Evolutionary conservation across 2,797 vertebrate genomes (phyloP).

Genomic region (Sebastes iracundus): DNA sequence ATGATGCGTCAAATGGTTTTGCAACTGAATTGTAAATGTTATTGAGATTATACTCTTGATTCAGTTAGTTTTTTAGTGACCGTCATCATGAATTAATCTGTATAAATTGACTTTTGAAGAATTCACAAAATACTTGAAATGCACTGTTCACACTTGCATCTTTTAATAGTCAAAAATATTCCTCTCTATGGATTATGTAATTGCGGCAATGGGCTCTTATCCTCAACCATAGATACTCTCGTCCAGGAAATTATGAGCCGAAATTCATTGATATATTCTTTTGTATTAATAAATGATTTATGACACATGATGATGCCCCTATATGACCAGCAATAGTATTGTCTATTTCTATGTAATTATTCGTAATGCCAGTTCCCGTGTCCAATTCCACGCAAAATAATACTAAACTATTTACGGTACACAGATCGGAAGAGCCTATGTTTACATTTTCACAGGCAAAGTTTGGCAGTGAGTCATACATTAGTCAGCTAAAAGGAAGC

Average conservation of each 20-base stretch:
- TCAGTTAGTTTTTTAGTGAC: background rate
- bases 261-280: background rate
- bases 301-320: too few relatives aligned
- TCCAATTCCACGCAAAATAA: too few relatives aligned
- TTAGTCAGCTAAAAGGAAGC: too few relatives aligned
- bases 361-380: too few relatives aligned
- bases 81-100: background rate
- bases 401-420: too few relatives aligned
- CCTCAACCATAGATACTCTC: background rate
- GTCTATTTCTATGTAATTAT: too few relatives aligned
- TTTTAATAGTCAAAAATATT: background rate
- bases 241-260: background rate
- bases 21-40: background rate
- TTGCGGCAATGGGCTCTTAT: background rate
- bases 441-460: too few relatives aligned
- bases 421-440: too few relatives aligned
- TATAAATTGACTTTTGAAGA: background rate
- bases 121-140: background rate
- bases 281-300: background rate
- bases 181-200: background rate
- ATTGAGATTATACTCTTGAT: background rate
- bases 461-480: too few relatives aligned
- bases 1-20: background rate
- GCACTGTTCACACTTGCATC: background rate
- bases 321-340: accelerated